A percentile compares a stretch with the other conserved stretches of the same genome.
Evolutionary conservation across 2,113 vertebrate species (phyloP).

Genomic region (Turdus rufiventris): DNA sequence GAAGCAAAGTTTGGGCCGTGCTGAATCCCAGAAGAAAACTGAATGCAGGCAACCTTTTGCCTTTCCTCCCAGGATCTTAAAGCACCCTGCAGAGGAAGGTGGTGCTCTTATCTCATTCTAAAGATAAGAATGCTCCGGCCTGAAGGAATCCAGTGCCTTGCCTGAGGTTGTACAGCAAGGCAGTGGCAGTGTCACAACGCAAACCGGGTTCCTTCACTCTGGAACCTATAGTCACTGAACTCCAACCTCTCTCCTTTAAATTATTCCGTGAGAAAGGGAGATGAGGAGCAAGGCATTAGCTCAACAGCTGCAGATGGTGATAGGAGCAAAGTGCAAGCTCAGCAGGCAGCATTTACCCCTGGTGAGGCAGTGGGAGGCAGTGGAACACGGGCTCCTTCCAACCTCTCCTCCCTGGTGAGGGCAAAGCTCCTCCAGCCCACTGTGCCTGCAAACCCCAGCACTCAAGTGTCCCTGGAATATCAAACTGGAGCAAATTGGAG

Average conservation of each 20-base stretch:
- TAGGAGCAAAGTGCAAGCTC: neutral
- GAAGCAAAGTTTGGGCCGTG: neutral
- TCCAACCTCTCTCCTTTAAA: neutral
- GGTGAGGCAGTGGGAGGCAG: neutral
- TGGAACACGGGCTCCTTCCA: neutral
- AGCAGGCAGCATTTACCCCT: neutral
- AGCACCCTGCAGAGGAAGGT: neutral
- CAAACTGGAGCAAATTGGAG: too few relatives aligned
- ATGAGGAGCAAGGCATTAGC: neutral
- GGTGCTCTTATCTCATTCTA: neutral
- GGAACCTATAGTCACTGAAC: neutral
- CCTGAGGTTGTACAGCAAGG: neutral
- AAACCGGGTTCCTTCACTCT: neutral
- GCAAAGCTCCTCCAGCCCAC: neutral
- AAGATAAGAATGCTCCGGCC: neutral
- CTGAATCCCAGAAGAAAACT: neutral
- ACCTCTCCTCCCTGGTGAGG: neutral
- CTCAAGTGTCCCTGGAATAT: neutral
- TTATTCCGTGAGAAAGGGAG: neutral
- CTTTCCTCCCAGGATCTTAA: neutral
- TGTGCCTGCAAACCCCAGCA: neutral
- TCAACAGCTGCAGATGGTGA: neutral
- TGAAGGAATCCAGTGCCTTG: neutral
- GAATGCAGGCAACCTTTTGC: neutral
- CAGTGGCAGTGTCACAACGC: neutral